Conservation (phyloP, 1,140 invertebrate genomes). For the Hypothenemus hampei region DNA sequence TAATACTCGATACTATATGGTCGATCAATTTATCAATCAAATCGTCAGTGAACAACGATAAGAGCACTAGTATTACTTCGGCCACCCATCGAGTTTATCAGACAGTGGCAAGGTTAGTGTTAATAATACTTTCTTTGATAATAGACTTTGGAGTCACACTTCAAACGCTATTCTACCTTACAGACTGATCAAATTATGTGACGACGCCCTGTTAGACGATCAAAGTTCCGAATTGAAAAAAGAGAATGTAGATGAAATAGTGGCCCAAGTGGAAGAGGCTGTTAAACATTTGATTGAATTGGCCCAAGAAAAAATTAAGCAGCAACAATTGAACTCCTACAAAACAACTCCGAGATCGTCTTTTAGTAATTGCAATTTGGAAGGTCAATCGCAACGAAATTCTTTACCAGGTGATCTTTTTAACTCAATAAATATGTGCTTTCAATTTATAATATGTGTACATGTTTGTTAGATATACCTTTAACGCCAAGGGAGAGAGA, state of each 20-base stretch:
- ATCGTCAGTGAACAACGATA: conserved; percentile 44
- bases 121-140: conserved; percentile 1
- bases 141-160: neutral
- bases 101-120: conserved; percentile 62
- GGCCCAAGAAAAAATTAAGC: conserved; percentile 61
- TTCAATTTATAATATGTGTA: neutral
- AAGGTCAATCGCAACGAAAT: conserved; percentile 52
- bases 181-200: conserved; percentile 76
- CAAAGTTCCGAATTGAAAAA: conserved; percentile 59
- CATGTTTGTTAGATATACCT: conserved; percentile 66
- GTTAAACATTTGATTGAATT: conserved; percentile 66
- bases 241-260: conserved; percentile 72
- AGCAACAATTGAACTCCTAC: conserved; percentile 45
- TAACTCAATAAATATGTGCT: neutral
- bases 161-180: neutral
- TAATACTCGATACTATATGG: conserved; percentile 86
- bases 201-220: conserved; percentile 75
- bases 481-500: conserved; percentile 70
- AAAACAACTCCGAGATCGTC: conserved; percentile 44
- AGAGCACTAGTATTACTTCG: conserved; percentile 53
- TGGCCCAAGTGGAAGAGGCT: conserved; percentile 71
- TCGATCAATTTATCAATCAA: conserved; percentile 69
- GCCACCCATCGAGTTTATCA: conserved; percentile 84
- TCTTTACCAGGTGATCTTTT: conserved; percentile 53
- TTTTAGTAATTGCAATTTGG: conserved; percentile 38